phyloP scores from a whole-genome alignment of 2,113 vertebrate species.

The Calidris pugnax region DNA sequence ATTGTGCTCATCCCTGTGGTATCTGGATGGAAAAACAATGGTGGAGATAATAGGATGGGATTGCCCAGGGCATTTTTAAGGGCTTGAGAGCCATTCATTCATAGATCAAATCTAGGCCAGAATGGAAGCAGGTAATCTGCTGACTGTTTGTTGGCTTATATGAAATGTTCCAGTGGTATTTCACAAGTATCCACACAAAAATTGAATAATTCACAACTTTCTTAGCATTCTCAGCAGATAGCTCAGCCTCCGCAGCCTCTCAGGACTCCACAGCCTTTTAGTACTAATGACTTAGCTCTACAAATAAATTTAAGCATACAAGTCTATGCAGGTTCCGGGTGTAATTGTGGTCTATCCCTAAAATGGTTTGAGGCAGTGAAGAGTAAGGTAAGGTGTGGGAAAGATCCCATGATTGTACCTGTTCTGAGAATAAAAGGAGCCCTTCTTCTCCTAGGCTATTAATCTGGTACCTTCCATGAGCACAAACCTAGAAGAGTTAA shows the following conservation, averaged over 20 bases:
- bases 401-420: constrained; percentile 53
- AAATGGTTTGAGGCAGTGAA: constrained; percentile 64
- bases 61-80: constrained; percentile 54
- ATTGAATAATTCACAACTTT: constrained; percentile 55
- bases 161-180: constrained; percentile 31
- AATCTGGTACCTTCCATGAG: not conserved
- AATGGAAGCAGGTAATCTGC: constrained; percentile 56
- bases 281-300: constrained; percentile 29
- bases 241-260: not conserved
- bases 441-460: constrained; percentile 36
- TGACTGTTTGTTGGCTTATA: constrained; percentile 24
- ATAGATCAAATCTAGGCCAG: constrained; percentile 63
- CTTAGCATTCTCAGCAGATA: constrained; percentile 52
- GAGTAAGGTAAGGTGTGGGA: constrained; percentile 59
- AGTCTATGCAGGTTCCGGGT: constrained; percentile 19
- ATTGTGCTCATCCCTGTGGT: constrained; percentile 65
- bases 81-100: constrained; percentile 55
- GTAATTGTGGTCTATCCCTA: constrained; percentile 53
- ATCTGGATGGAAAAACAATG: constrained; percentile 67
- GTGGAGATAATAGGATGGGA: constrained; percentile 56
- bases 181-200: constrained; percentile 44
- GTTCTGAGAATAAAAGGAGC: constrained; percentile 44
- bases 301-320: constrained; percentile 48
- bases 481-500: not conserved
- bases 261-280: constrained; percentile 24